phyloP scores from a whole-genome alignment of 2,888 invertebrate genomes.

The Diploptera punctata region DNA sequence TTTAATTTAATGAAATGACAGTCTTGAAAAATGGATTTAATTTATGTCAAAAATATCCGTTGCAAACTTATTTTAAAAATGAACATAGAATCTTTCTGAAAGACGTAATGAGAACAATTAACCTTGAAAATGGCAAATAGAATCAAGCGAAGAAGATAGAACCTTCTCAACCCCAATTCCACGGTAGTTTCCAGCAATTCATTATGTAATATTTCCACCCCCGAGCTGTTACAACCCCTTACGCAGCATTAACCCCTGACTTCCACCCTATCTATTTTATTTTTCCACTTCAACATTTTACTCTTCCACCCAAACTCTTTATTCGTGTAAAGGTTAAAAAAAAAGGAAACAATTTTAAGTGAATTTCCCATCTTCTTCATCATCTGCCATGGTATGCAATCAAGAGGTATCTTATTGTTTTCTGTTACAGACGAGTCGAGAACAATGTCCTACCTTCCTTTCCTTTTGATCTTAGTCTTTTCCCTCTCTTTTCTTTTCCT shows the following conservation, averaged over 20 bases:
- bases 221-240: too few species aligned
- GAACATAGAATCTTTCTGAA: too few species aligned
- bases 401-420: conserved; percentile 12
- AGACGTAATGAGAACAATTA: neutral
- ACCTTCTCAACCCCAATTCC: neutral
- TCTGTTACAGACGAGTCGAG: neutral
- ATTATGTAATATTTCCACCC: neutral
- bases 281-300: conserved; percentile 10
- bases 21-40: too few species aligned
- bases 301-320: neutral
- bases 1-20: too few species aligned
- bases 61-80: too few species aligned
- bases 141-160: neutral
- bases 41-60: too few species aligned
- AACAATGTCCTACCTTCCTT: neutral
- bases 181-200: conserved; percentile 8
- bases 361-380: conserved; percentile 15
- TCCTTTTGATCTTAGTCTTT: neutral
- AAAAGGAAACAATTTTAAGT: conserved; percentile 19
- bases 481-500: neutral
- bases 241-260: conserved; percentile 7
- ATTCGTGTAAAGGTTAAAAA: conserved; percentile 5
- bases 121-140: neutral
- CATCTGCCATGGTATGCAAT: conserved; percentile 1
- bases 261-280: conserved; percentile 19